phyloP scores from a whole-genome alignment of 1,140 invertebrate genomes.

The Asobara japonica region DNA sequence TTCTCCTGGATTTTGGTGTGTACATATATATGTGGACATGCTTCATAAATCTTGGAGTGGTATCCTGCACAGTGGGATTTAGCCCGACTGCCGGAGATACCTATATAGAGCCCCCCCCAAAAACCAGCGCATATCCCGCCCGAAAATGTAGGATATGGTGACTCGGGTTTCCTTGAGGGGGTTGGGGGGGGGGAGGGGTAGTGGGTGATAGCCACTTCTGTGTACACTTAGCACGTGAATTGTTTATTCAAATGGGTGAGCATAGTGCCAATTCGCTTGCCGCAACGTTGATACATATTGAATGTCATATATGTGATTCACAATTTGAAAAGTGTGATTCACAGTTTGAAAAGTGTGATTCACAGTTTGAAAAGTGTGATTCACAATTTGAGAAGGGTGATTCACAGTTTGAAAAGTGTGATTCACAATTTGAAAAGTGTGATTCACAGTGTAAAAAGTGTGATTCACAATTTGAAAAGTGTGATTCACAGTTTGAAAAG shows the following conservation, averaged over 20 bases:
- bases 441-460: no score
- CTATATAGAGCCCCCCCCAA: neutral
- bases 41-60: constrained; percentile 15
- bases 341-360: no score
- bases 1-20: constrained; percentile 10
- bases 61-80: constrained; percentile 8
- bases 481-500: no score
- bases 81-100: constrained; percentile 7
- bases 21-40: neutral
- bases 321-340: no score
- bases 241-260: neutral
- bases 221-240: neutral
- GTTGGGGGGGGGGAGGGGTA: neutral
- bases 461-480: no score
- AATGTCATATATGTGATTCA: no score
- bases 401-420: no score
- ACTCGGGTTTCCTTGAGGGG: neutral
- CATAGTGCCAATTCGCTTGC: no score
- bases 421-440: no score
- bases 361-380: no score
- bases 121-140: neutral
- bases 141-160: neutral
- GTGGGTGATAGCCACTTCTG: neutral
- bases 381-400: no score
- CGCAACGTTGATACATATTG: no score